Evolutionary conservation across 2,888 invertebrate species (phyloP), one percentile per base, ranked within the genome.

Genomic region (Tinea semifulvella): DNA sequence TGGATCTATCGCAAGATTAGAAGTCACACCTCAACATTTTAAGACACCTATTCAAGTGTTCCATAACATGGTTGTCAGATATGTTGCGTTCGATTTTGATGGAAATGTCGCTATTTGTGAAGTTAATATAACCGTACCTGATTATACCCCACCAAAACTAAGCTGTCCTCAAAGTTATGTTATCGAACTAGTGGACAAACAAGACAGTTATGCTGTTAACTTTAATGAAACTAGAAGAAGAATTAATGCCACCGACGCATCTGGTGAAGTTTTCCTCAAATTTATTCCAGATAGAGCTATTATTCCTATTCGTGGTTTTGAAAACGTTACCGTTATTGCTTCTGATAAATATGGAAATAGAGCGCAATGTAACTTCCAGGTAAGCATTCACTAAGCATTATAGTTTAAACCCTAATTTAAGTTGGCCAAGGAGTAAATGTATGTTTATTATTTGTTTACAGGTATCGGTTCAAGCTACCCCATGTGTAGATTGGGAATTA

Each of bases 51-150:
- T 93, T 51, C 87, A 89, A 63, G 87, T 95, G 8, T 95, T 96
- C 69, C 89, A 94, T 61, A 95, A 96, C 52, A 93, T 92, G 60
- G 92, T 94, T 19, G 94, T 97, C 0, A 91, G 94, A 76, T 98
- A 97, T 60, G 91, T 96, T 1, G 98, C 98, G 2, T 98, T 94
- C 59, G 98, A 98, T 75, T 95, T 94, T 58, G 97, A 97, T 61
- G 97, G 97, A 53, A 98, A 98, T 62, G 96, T 96, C 10, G 98
- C 97, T 10, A 95, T 96, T 62, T 98, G 98, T 63, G 92, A 94
- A 82, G 95, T 98, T 20, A 95, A 96, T 57, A 94, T 98, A 20
- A 94, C 96, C 1, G 95, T 96, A 7, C 94, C 94, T 20, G 96
- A 96, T 68, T 91, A 95, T 44, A 95, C 94, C 1, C 95, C 96